Evolutionary conservation across 2,888 invertebrate species (phyloP).

Genomic region (Amiota communis): DNA sequence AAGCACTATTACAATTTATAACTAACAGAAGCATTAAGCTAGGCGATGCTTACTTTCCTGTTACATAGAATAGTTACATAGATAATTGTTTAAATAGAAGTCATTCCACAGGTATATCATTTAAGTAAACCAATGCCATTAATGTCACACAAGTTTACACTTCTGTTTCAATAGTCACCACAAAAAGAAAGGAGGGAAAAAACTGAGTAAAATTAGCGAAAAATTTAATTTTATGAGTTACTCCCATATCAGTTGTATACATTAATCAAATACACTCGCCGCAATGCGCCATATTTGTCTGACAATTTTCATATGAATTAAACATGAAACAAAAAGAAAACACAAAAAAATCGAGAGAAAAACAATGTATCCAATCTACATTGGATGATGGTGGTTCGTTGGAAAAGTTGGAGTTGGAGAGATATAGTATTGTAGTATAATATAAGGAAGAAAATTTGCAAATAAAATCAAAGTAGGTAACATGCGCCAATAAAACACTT

Average conservation of each 20-base stretch:
- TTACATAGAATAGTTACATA: no score
- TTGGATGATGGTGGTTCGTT: no score
- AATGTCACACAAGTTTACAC: no score
- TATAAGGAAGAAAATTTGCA: slow-evolving; percentile 46
- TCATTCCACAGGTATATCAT: no score
- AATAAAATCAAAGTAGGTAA: slow-evolving; percentile 66
- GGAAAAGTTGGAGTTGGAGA: neutral
- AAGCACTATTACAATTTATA: no score
- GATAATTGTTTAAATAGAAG: no score
- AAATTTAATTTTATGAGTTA: slow-evolving; percentile 24
- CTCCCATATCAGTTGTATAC: slow-evolving; percentile 35
- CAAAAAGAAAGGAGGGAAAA: no score
- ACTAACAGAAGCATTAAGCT: no score
- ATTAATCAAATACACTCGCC: slow-evolving; percentile 62
- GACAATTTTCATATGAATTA: slow-evolving; percentile 64
- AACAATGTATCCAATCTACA: neutral
- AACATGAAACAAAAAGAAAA: slow-evolving; percentile 57
- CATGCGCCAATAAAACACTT: slow-evolving; percentile 65
- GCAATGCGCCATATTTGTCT: slow-evolving; percentile 63
- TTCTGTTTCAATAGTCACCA: no score
- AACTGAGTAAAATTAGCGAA: slow-evolving; percentile 16
- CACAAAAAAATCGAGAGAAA: neutral
- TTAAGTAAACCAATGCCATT: no score
- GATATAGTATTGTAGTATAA: neutral
- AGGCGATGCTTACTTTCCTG: no score